A percentile compares a stretch with the other conserved stretches of the same genome.
These are phyloP conservation scores for Andrena bucephala DNA, from an alignment of 2,888 invertebrate species.

Conservation along the genomic window DNA sequence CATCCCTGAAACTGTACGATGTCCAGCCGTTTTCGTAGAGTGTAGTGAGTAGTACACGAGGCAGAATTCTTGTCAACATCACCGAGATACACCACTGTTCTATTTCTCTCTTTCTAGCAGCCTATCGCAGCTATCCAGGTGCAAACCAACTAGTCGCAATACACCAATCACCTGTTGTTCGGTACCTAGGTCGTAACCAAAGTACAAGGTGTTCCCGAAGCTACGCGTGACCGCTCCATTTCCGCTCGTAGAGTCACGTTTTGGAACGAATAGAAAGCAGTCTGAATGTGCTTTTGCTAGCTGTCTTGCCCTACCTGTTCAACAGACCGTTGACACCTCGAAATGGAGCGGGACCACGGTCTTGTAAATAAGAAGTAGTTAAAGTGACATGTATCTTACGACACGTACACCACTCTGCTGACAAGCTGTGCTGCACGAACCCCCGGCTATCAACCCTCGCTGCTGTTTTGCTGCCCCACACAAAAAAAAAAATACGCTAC, in stretches of 20 bases:
- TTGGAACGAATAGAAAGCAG: not conserved
- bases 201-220: slow-evolving; percentile 67
- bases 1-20: slow-evolving; percentile 67
- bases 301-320: not conserved
- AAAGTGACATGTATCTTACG: slow-evolving; percentile 76
- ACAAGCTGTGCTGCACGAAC: slow-evolving; percentile 85
- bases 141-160: slow-evolving; percentile 81
- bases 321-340: slow-evolving; percentile 7
- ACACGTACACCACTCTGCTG: slow-evolving; percentile 85
- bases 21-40: slow-evolving; percentile 83
- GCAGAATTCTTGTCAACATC: slow-evolving; percentile 83
- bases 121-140: slow-evolving; percentile 85
- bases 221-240: slow-evolving; percentile 69
- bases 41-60: slow-evolving; percentile 84
- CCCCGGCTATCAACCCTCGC: slow-evolving; percentile 83
- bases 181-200: slow-evolving; percentile 77
- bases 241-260: slow-evolving; percentile 23
- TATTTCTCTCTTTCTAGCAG: slow-evolving; percentile 85
- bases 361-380: slow-evolving; percentile 78
- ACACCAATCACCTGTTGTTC: slow-evolving; percentile 84
- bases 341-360: slow-evolving; percentile 62
- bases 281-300: not conserved
- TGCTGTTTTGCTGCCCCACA: slow-evolving; percentile 84
- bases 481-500: slow-evolving; percentile 78
- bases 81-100: slow-evolving; percentile 83